A percentile compares a stretch with the other conserved stretches of the same genome.
These are phyloP conservation scores for Strigamia crassipes DNA, from an alignment of 2,888 invertebrate genomes.

Conservation along the genomic window DNA sequence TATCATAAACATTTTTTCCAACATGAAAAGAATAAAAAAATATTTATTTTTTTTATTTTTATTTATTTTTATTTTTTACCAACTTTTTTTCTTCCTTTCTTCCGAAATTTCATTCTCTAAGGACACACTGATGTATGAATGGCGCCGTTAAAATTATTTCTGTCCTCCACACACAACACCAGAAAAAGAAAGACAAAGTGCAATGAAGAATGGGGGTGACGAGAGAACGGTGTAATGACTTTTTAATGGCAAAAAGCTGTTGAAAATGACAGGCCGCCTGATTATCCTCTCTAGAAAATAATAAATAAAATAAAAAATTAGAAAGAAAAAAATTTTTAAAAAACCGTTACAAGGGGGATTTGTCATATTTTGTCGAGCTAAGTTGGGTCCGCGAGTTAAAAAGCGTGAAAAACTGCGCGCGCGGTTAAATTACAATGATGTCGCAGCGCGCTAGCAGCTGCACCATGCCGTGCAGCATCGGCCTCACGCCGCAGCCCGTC, in stretches of 20 bases:
- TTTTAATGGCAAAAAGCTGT: slow-evolving; percentile 42
- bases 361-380: slow-evolving; percentile 35
- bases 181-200: slow-evolving; percentile 36
- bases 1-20: no score
- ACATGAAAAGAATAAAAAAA: no score
- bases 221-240: slow-evolving; percentile 38
- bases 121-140: slow-evolving; percentile 33
- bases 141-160: slow-evolving; percentile 33
- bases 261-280: slow-evolving; percentile 33
- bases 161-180: neutral
- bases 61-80: no score
- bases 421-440: slow-evolving; percentile 1
- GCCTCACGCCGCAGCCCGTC: no score
- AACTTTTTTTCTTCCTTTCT: neutral
- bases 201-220: slow-evolving; percentile 36
- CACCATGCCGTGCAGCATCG: no score
- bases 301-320: no score
- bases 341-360: slow-evolving; percentile 28
- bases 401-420: neutral
- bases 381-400: slow-evolving; percentile 8
- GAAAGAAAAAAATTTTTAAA: neutral
- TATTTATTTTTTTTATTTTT: no score
- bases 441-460: neutral
- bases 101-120: neutral
- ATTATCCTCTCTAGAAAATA: slow-evolving; percentile 8